phyloP scores from a whole-genome alignment of 53 echinoderm and acorn worm genomes.

The Henricia sp. region DNA sequence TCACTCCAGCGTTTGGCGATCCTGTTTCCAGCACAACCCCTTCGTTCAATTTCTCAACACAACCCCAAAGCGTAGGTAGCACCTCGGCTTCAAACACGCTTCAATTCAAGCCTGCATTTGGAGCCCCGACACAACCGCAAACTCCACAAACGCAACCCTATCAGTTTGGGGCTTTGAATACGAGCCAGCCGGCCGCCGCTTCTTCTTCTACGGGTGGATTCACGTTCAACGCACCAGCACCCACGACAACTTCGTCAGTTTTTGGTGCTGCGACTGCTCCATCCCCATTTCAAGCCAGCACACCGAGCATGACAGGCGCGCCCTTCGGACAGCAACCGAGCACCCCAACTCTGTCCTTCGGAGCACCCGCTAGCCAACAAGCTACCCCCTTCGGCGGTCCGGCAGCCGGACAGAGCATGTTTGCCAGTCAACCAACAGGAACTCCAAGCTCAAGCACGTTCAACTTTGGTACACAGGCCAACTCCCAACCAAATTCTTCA shows the following conservation, averaged over 20 bases:
- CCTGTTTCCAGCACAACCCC: not conserved
- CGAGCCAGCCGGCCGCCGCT: constrained; percentile 5
- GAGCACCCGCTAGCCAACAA: constrained; percentile 9
- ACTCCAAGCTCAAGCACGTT: not conserved
- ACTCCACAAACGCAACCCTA: not conserved
- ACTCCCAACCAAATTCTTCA: constrained; percentile 17
- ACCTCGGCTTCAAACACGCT: not conserved
- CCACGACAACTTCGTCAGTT: not conserved
- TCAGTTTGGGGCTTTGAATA: not conserved
- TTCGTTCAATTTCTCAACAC: not conserved
- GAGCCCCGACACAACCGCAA: not conserved
- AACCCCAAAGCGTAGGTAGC: not conserved
- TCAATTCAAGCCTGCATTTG: constrained; percentile 50
- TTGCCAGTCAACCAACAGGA: constrained; percentile 21
- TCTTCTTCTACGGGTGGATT: constrained; percentile 6
- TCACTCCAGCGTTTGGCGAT: constrained; percentile 29
- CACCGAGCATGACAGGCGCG: constrained; percentile 4
- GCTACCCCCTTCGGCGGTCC: constrained; percentile 34
- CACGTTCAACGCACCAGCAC: not conserved
- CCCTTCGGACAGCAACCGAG: constrained; percentile 35
- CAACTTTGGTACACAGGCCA: constrained; percentile 4
- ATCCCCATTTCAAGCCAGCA: constrained; percentile 20
- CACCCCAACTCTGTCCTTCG: constrained; percentile 25
- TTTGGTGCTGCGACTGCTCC: constrained; percentile 37
- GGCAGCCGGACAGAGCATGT: constrained; percentile 9